A percentile compares a stretch with the other conserved stretches of the same genome.
phyloP scores from a whole-genome alignment of 2,888 invertebrate genomes.

The Dione vanillae region DNA sequence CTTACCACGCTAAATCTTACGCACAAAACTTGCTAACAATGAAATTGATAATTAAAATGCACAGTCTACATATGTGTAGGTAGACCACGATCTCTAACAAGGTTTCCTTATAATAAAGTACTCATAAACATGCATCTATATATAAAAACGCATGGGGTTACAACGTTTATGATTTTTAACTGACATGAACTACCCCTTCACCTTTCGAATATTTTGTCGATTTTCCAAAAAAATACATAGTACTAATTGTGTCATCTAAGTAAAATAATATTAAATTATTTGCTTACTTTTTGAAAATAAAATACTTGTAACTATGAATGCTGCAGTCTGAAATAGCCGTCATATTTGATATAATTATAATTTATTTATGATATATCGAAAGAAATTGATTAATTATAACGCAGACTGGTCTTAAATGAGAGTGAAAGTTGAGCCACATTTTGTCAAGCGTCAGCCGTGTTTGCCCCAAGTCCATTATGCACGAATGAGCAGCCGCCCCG shows the following conservation, averaged over 20 bases:
- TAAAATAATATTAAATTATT: background rate
- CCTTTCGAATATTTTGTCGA: background rate
- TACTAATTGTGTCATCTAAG: no score
- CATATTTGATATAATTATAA: background rate
- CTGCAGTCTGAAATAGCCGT: background rate
- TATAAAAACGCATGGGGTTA: no score
- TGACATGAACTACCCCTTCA: no score
- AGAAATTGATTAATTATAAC: constrained; percentile 56
- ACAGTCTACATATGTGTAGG: background rate
- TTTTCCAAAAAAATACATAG: background rate
- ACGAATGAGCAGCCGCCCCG: constrained; percentile 82
- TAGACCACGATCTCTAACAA: background rate
- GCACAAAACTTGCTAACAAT: constrained; percentile 67
- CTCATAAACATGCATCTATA: background rate
- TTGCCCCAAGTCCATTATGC: constrained; percentile 80
- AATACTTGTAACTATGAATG: background rate
- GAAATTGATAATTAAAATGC: background rate
- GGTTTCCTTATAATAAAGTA: background rate
- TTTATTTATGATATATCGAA: background rate
- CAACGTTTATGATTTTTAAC: no score
- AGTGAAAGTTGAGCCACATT: constrained; percentile 82
- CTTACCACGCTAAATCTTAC: constrained; percentile 62
- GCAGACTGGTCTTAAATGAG: constrained; percentile 67
- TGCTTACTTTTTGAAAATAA: background rate
- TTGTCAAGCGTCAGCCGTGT: constrained; percentile 78